phyloP scores from a whole-genome alignment of 2,113 vertebrate species.

The Crocuta crocuta region DNA sequence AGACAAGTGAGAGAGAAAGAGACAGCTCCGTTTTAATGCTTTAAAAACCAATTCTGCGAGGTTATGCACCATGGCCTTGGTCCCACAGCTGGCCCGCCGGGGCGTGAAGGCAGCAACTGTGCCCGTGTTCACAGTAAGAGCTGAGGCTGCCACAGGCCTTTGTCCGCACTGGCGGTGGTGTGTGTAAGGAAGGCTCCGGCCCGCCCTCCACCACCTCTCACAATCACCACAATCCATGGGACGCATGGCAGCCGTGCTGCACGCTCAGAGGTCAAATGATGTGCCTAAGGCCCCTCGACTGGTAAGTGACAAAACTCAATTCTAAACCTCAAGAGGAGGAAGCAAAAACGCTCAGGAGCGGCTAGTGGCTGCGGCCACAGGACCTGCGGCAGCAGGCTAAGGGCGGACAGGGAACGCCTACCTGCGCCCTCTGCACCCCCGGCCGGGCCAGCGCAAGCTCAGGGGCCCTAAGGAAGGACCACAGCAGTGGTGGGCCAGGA shows the following conservation, averaged over 20 bases:
- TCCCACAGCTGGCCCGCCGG: background rate
- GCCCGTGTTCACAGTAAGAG: background rate
- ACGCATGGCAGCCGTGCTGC: background rate
- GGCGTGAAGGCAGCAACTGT: background rate
- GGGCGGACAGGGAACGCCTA: background rate
- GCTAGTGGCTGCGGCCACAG: background rate
- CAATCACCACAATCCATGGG: background rate
- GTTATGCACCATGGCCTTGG: background rate
- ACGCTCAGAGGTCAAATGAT: background rate
- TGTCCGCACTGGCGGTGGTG: background rate
- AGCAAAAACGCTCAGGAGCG: background rate
- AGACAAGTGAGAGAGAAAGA: background rate
- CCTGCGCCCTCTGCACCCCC: background rate
- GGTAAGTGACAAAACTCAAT: background rate
- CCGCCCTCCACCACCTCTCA: background rate
- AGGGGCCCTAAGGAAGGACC: background rate
- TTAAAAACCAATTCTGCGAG: background rate
- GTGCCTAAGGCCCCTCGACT: background rate
- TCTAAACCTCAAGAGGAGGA: background rate
- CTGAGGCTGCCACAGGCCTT: background rate
- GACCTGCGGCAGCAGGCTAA: background rate
- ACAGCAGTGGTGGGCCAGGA: background rate
- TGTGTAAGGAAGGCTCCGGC: background rate
- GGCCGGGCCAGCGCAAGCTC: background rate
- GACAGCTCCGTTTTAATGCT: background rate